These are phyloP conservation scores for Magallana gigas DNA, from an alignment of 1,140 invertebrate species.

Conservation along the genomic window DNA sequence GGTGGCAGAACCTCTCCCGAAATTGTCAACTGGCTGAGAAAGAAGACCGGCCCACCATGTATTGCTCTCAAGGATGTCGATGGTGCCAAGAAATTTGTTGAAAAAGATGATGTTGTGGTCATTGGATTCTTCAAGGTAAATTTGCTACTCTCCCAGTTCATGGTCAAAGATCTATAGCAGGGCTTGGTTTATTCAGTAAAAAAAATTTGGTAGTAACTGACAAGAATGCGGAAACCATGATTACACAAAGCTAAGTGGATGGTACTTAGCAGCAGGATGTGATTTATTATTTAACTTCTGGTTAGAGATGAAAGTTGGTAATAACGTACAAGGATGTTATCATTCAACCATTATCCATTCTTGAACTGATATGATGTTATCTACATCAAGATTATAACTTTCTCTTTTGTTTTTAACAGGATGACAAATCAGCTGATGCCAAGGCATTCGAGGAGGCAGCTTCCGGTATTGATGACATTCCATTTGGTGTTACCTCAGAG, in stretches of 20 bases:
- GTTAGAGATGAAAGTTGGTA: neutral
- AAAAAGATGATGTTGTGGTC: conserved; percentile 88
- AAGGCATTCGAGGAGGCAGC: conserved; percentile 92
- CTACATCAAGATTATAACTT: too few relatives aligned
- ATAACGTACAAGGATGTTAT: too few relatives aligned
- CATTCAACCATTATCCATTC: too few relatives aligned
- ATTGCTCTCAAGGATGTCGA: conserved; percentile 88
- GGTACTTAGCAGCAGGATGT: neutral
- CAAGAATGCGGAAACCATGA: neutral
- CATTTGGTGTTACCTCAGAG: conserved; percentile 91
- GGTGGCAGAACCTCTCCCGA: conserved; percentile 94
- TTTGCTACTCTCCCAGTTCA: neutral
- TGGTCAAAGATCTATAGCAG: too few relatives aligned
- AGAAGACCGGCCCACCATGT: conserved; percentile 96
- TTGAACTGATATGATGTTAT: too few relatives aligned
- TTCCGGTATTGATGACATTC: conserved; percentile 89
- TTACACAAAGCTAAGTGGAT: neutral
- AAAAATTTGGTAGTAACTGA: too few relatives aligned
- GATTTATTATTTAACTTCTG: neutral
- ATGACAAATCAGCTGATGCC: conserved; percentile 87
- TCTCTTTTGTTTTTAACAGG: conserved; percentile 74
- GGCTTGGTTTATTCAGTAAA: too few relatives aligned
- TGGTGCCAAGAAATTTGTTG: conserved; percentile 91
- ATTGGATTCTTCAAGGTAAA: conserved; percentile 95
- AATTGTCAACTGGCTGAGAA: conserved; percentile 95